A percentile compares a stretch with the other conserved stretches of the same genome.
phyloP scores from a whole-genome alignment of 1,140 invertebrate species.

The Diachasmimorpha longicaudata region DNA sequence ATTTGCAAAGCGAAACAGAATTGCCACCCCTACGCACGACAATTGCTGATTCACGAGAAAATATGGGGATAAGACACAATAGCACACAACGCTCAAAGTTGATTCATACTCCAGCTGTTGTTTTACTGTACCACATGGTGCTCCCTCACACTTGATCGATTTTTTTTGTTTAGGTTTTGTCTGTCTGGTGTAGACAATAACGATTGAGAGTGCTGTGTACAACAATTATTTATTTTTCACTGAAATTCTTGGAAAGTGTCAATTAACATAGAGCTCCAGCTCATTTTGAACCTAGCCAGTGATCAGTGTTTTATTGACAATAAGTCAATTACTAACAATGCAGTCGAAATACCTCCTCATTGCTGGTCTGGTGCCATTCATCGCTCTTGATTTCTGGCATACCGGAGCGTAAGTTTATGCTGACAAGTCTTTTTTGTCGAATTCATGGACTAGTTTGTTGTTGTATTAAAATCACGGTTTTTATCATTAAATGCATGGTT shows the following conservation, averaged over 20 bases:
- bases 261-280: not conserved
- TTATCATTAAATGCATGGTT: no score
- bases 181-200: slow-evolving; percentile 18
- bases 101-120: slow-evolving; percentile 1
- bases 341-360: slow-evolving; percentile 48
- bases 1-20: not conserved
- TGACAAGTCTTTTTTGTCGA: not conserved
- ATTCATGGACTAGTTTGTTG: no score
- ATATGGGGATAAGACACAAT: not conserved
- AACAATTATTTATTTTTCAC: no score
- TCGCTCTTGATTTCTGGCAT: slow-evolving; percentile 55
- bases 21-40: not conserved
- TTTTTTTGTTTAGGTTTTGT: slow-evolving; percentile 20
- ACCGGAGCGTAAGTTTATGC: slow-evolving; percentile 54
- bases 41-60: slow-evolving; percentile 17
- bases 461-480: no score
- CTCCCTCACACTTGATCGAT: slow-evolving; percentile 19
- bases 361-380: slow-evolving; percentile 48
- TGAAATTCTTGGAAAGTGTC: not conserved
- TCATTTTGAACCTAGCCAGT: not conserved
- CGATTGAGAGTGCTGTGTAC: not conserved
- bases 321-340: slow-evolving; percentile 49
- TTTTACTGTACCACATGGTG: slow-evolving; percentile 15
- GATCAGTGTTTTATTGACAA: not conserved
- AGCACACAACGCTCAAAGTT: not conserved